Evolutionary conservation across 1,140 invertebrate species (phyloP), one percentile per base, ranked within the genome.

Genomic region (Dreissena polymorpha): DNA sequence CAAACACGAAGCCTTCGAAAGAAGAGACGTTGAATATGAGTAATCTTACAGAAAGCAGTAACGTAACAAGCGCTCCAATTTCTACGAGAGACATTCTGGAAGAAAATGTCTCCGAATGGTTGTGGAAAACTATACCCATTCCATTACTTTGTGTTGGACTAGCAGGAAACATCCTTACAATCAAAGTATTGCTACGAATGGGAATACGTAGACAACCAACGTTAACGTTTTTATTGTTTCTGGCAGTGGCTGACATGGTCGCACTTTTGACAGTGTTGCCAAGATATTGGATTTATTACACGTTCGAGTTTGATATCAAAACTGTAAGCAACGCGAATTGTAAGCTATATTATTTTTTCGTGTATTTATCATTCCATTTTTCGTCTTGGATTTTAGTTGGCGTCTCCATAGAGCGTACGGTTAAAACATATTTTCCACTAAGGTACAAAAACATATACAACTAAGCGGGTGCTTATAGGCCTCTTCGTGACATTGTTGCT

Each of bases 331-430:
- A 83, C 25, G 64, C 65, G 10, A 77, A 84, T 0, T 91, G 90
- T 68, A 88, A 87, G 77, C 27, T 88, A 0, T 83, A 89, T 82
- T 71, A 86, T 7, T 91, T 90, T 75, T 55, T 88, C 13, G 78
- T 89, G 0, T 91, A 91, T 73, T 50, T 83, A 14, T 65, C 79
- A 13, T 84, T 89, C 84, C 86, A 91, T 50, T 88, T 78, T 74
- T 91, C 89, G 0, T 87, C 90, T 0, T 91, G 90, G 90, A 87
- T 90, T 69, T 80, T 90, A 14, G 89, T 89, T n/a, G 83, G 84
- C n/a, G 84, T 90, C 3, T 83, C 88, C 0, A 60, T 89, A 0
- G 89, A 90, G 65, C 82, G 90, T 27, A 84, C 87, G 16, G 13
- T 90, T 13, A 84, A 86, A 71, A 87, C 86, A 10, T 86, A 84